Conservation (phyloP, 2,113 vertebrate species). For the Mastomys coucha region DNA sequence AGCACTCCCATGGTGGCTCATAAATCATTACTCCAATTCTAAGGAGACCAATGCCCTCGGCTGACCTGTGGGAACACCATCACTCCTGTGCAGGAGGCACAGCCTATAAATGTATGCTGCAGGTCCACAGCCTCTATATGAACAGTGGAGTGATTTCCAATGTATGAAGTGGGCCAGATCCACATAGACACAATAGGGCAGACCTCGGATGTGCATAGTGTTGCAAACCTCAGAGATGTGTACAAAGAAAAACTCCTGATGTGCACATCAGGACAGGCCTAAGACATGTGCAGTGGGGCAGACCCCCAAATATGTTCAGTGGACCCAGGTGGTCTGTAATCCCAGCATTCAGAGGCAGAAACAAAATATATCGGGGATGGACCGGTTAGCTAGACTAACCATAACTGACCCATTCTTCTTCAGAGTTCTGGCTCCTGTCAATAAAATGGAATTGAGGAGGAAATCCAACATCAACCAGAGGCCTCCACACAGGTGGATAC, state of each 20-base stretch:
- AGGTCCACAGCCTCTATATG: neutral
- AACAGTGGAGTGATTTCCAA: neutral
- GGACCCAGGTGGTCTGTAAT: accelerated
- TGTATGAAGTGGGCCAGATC: too few relatives aligned
- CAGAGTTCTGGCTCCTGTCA: neutral
- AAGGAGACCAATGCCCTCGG: neutral
- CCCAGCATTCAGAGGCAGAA: neutral
- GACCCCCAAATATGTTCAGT: neutral
- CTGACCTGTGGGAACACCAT: too few relatives aligned
- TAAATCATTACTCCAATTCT: neutral
- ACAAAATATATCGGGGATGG: too few relatives aligned
- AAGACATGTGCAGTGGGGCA: neutral
- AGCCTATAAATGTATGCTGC: neutral
- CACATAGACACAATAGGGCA: neutral
- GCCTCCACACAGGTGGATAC: neutral
- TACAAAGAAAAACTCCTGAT: neutral
- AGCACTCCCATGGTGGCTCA: neutral
- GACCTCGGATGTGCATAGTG: neutral
- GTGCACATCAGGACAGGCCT: too few relatives aligned
- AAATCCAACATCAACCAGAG: neutral
- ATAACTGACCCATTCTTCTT: neutral
- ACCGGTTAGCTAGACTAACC: neutral
- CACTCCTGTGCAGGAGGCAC: neutral
- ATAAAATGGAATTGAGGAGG: neutral
- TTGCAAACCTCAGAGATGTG: neutral